Conservation (phyloP, 2,113 vertebrate genomes). For the Rhabdomys dilectus region DNA sequence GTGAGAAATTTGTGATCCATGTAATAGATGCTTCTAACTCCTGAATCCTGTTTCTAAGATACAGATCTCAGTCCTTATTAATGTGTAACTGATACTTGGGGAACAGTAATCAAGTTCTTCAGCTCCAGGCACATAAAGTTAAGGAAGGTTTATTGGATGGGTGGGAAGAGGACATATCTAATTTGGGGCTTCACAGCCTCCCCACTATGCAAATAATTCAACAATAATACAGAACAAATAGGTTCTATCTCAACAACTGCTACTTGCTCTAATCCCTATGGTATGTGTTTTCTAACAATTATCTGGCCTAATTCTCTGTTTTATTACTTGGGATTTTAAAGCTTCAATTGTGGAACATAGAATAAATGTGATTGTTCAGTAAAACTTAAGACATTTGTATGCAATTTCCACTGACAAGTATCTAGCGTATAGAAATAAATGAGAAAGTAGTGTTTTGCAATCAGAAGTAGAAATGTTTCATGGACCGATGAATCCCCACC, state of each 20-base stretch:
- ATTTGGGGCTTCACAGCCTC: slow-evolving; percentile 53
- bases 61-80: slow-evolving; percentile 63
- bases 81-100: slow-evolving; percentile 52
- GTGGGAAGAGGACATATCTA: slow-evolving; percentile 48
- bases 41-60: slow-evolving; percentile 62
- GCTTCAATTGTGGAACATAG: slow-evolving; percentile 4
- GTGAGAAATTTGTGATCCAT: slow-evolving; percentile 36
- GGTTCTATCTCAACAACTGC: slow-evolving; percentile 33
- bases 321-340: slow-evolving; percentile 74
- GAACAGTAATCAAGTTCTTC: slow-evolving; percentile 41
- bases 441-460: slow-evolving; percentile 70
- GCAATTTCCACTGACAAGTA: slow-evolving; percentile 72
- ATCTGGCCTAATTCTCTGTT: slow-evolving; percentile 77
- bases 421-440: slow-evolving; percentile 77
- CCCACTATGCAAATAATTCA: slow-evolving; percentile 70
- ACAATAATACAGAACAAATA: slow-evolving; percentile 57
- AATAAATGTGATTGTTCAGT: slow-evolving; percentile 71
- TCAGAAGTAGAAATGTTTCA: slow-evolving; percentile 57
- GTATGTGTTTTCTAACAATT: slow-evolving; percentile 57
- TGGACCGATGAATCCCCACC: slow-evolving; percentile 58
- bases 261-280: slow-evolving; percentile 14
- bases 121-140: slow-evolving; percentile 28
- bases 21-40: slow-evolving; percentile 32
- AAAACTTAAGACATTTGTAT: slow-evolving; percentile 50
- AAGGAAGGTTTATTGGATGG: slow-evolving; percentile 49